Base-by-base conservation (phyloP, 2,113 vertebrate genomes). In the Origma solitaria region DNA sequence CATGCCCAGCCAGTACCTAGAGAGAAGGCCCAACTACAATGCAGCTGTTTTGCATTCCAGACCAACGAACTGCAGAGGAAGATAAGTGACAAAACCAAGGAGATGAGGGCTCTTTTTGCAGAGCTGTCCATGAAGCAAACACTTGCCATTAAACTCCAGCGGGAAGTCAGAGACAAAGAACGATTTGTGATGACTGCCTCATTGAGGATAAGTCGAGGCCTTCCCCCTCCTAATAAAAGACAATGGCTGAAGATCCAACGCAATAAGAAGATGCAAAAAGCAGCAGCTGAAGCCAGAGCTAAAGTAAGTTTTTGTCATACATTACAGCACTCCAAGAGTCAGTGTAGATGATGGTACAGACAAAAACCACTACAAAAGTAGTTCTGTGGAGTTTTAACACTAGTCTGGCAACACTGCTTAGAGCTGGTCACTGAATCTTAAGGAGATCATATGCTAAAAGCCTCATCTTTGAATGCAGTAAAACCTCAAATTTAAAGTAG, bases 71-170 rank as follows among this genome's bases (percentile, higher is more conserved):
- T 98, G 51, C 98, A 98, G 88, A 95, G 88, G 61, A 98, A 82
- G 54, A 97, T 99, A 57, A 98, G 98, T 61, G 91, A 97, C 37
- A 96, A 94, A 68, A 98, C 98, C 12, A 95, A 96, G 69, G 97
- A 98, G 75, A 92, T 98, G 88, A 99, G 98, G 98, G 98, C 98
- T 25, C 80, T 98, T 10, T 95, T 98, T 45, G 98, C 99, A 15
- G 98, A 99, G 83, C 70, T 99, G 49, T 98, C 99, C 83, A 98
- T 99, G 98, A 98, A 97, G 75, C 98, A 99, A 96, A 98, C 98
- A 2, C 82, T 96, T 50, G 88, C 97, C 40, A 95, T 98, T 76
- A 97, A 98, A 92, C 98, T 99, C 47, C 98, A 99, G 62, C 98
- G 99, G 75, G 98, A 99, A 97, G 94, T 98, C 86, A 98, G 94